These are phyloP conservation scores for Halcyon malimbica DNA, from an alignment of 2,113 vertebrate species.

Conservation along the genomic window DNA sequence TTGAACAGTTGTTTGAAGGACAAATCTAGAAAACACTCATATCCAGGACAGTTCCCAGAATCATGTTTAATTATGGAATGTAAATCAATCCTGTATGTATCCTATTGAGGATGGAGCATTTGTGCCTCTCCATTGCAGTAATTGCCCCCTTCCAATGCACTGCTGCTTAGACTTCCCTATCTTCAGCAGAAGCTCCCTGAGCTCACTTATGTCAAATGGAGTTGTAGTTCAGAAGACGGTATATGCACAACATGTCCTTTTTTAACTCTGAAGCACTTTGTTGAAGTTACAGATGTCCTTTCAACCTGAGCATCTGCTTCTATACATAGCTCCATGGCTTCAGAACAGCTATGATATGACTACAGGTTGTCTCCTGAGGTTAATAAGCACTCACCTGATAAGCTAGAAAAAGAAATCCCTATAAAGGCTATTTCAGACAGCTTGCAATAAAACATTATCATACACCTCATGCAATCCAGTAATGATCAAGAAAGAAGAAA, in stretches of 20 bases:
- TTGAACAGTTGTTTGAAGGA: background rate
- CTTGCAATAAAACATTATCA: background rate
- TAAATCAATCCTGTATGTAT: background rate
- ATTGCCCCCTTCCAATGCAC: accelerated
- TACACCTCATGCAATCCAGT: background rate
- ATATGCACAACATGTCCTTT: background rate
- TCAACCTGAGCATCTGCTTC: background rate
- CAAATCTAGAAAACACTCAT: background rate
- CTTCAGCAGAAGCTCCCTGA: background rate
- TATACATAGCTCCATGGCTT: background rate
- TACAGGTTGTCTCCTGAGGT: background rate
- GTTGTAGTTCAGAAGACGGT: background rate
- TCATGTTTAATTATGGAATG: background rate
- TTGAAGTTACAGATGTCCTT: background rate
- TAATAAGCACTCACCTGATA: background rate
- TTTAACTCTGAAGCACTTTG: background rate
- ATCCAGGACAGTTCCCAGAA: background rate
- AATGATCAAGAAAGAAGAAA: background rate
- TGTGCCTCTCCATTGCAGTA: background rate
- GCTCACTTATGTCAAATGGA: background rate
- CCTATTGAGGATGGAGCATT: background rate
- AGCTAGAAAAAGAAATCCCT: background rate
- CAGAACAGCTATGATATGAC: background rate
- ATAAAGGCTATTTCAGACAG: background rate
- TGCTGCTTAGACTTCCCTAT: background rate